Evolutionary conservation across 2,888 invertebrate genomes (phyloP).

Genomic region (Orchestes rusci): DNA sequence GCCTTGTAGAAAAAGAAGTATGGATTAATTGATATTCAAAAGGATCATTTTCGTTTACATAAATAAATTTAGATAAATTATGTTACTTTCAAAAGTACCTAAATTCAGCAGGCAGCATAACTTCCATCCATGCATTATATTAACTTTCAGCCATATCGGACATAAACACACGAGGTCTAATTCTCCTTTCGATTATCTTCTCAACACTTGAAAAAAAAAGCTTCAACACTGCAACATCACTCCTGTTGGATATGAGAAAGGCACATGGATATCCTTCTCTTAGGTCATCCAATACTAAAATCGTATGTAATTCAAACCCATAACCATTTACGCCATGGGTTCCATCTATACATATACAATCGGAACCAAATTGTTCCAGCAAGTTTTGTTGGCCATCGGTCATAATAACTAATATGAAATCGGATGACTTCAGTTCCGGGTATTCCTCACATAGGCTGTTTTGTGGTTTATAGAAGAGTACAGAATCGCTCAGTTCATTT

Average conservation of each 20-base stretch:
- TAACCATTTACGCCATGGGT: conserved; percentile 23
- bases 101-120: background rate
- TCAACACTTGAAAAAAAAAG: conserved; percentile 22
- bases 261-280: conserved; percentile 25
- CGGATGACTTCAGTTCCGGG: background rate
- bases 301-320: conserved; percentile 26
- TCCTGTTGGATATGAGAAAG: conserved; percentile 21
- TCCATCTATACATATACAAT: conserved; percentile 8
- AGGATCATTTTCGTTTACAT: too few relatives aligned
- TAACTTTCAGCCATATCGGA: background rate
- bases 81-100: background rate
- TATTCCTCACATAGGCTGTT: background rate
- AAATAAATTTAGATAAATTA: background rate
- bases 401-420: conserved; percentile 7
- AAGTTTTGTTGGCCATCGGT: conserved; percentile 16
- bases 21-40: too few relatives aligned
- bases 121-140: background rate
- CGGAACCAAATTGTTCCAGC: conserved; percentile 25
- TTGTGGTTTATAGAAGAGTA: conserved; percentile 13
- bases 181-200: conserved; percentile 9
- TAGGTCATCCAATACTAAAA: conserved; percentile 27
- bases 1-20: background rate
- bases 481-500: conserved; percentile 17
- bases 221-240: conserved; percentile 13
- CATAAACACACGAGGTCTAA: background rate